Evolutionary conservation across 2,888 invertebrate genomes (phyloP).

Genomic region (Eretmocerus hayati): DNA sequence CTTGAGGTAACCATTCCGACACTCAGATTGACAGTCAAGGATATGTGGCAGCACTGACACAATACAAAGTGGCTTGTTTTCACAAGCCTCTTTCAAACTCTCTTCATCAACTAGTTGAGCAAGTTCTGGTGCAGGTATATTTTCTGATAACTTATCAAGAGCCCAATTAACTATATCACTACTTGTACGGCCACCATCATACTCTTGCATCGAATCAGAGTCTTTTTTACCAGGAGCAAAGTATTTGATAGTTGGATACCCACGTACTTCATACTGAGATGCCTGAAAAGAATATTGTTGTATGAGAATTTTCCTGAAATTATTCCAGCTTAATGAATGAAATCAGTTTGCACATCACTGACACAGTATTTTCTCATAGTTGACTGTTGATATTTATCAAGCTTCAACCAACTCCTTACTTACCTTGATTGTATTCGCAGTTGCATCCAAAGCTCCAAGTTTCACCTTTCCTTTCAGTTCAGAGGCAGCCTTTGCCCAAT

Average conservation of each 20-base stretch:
- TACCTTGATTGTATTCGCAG: conserved; percentile 70
- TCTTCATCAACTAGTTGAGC: conserved; percentile 58
- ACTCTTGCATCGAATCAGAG: conserved; percentile 67
- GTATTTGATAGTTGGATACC: conserved; percentile 95
- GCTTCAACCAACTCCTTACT: too few species aligned
- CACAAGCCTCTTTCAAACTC: conserved; percentile 69
- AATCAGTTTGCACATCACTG: neutral
- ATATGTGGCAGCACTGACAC: conserved; percentile 91
- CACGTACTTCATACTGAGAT: conserved; percentile 76
- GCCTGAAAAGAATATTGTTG: too few species aligned
- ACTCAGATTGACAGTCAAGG: conserved; percentile 88
- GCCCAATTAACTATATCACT: conserved; percentile 89
- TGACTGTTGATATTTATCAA: too few species aligned
- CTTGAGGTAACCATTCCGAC: conserved; percentile 79
- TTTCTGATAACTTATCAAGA: conserved; percentile 75
- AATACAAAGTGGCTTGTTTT: conserved; percentile 82
- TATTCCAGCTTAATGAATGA: too few species aligned
- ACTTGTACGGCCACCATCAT: conserved; percentile 86
- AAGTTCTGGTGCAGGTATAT: conserved; percentile 84
- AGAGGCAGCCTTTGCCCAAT: conserved; percentile 91
- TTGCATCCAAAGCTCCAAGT: conserved; percentile 93
- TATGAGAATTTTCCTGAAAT: too few species aligned
- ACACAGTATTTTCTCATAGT: too few species aligned
- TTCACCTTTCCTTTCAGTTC: conserved; percentile 95
- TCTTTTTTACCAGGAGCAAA: conserved; percentile 73